Conservation (phyloP, 2,113 vertebrate genomes). For the Cygnus atratus region DNA sequence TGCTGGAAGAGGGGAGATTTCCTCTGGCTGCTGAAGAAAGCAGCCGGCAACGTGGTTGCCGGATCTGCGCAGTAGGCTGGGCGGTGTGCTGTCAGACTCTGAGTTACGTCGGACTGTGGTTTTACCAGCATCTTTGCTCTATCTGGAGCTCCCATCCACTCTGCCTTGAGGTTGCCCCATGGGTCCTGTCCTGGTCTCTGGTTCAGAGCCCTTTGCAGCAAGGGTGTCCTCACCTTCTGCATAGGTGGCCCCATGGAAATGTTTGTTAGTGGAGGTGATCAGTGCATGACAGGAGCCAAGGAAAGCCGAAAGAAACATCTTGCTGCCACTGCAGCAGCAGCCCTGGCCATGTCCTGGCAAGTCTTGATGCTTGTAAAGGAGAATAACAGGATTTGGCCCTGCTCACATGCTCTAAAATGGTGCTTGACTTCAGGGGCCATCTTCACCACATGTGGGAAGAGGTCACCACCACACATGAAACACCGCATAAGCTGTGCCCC, state of each 20-base stretch:
- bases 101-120: fast-evolving
- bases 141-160: fast-evolving
- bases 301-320: neutral
- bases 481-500: neutral
- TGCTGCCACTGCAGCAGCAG: neutral
- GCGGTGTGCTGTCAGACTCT: fast-evolving
- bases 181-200: fast-evolving
- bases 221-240: fast-evolving
- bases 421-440: neutral
- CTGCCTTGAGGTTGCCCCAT: neutral
- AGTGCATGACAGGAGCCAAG: neutral
- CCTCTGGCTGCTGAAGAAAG: neutral
- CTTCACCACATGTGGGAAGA: neutral
- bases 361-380: neutral
- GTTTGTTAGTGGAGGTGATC: neutral
- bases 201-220: neutral
- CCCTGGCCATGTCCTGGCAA: fast-evolving
- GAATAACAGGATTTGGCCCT: neutral
- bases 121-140: fast-evolving
- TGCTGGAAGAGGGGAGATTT: neutral
- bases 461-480: neutral
- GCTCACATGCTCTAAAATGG: neutral
- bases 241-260: neutral
- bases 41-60: neutral
- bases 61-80: fast-evolving